Base-by-base conservation (phyloP, 2,888 invertebrate species). In the Gasteruption jaculator region DNA sequence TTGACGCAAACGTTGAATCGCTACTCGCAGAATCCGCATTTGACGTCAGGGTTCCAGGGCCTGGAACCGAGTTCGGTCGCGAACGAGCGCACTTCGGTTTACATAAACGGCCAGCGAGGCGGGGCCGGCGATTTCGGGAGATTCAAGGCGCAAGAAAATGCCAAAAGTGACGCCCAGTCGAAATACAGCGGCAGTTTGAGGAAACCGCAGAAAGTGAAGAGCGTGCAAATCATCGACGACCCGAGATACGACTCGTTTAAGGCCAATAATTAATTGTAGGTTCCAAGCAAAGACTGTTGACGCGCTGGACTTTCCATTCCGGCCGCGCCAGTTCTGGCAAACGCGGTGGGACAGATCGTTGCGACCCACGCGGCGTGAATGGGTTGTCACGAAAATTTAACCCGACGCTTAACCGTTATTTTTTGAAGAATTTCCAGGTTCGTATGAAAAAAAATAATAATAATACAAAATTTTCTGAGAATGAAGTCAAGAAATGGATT, bases 211-310 rank as follows among this genome's bases (percentile, higher is more conserved):
- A 69, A 68, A 49, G 57, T 62, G 2, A 70, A 68, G 37, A 69
- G 46, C 45, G 68, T 71, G 4, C 59, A 69, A 43, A 69, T 71
- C 3, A 43, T 71, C 15, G 68, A 68, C 3, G 63, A 67, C 45
- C 63, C 61, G 1, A 52, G 58, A 40, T 60, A 47, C 36, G 29
- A 57, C 3, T 49, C 49, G 7, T 61, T 56, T 14, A 62, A 60
- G 36, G 38, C 38, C 12, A 46, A 48, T 14, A 51, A 49, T 18
- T 56, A 20, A 42, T n/a, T n/a, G n/a, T n/a, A n/a, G n/a, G n/a
- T n/a, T n/a, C n/a, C n/a, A n/a, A n/a, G n/a, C n/a, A n/a, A n/a
- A n/a, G n/a, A n/a, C n/a, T n/a, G n/a, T n/a, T n/a, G n/a, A n/a
- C n/a, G n/a, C n/a, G n/a, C n/a, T n/a, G n/a, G n/a, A n/a, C n/a